A percentile compares a stretch with the other conserved stretches of the same genome.
Conservation (phyloP, 2,113 vertebrate species). For the Gobiocypris rarus region DNA sequence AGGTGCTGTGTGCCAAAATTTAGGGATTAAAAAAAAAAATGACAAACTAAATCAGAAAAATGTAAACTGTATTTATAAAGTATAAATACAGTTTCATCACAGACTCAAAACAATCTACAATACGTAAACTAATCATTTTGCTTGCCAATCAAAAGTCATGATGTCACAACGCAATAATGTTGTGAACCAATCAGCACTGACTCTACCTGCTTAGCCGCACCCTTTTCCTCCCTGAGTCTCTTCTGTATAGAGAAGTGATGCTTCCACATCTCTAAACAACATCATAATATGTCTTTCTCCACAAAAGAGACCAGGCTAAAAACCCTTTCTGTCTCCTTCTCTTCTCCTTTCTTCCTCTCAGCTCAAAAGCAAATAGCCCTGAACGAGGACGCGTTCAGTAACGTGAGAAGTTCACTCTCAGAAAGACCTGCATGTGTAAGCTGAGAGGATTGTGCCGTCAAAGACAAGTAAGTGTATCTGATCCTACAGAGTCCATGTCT, state of each 20-base stretch:
- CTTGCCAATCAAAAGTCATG: conserved; percentile 8
- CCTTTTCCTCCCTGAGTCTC: conserved; percentile 35
- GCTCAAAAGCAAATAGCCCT: conserved; percentile 3
- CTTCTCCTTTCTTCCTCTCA: neutral
- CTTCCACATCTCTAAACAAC: conserved; percentile 38
- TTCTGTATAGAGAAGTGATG: conserved; percentile 50
- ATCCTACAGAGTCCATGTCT: conserved; percentile 30
- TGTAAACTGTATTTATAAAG: too few species aligned
- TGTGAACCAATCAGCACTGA: conserved; percentile 16
- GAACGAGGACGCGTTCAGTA: conserved; percentile 50
- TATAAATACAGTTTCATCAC: neutral
- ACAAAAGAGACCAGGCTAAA: neutral
- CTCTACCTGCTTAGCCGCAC: conserved; percentile 36
- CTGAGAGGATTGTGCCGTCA: conserved; percentile 16
- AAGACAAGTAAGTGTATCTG: neutral
- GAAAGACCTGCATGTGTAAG: conserved; percentile 35
- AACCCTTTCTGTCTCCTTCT: neutral
- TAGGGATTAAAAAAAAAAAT: too few species aligned
- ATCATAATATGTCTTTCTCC: neutral
- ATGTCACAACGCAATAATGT: neutral
- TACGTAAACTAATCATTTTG: neutral
- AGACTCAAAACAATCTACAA: neutral
- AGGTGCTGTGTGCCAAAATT: too few species aligned
- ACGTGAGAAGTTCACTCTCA: conserved; percentile 57
- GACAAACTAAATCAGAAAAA: too few species aligned